Percentiles rank a stretch among this genome's conserved stretches.
Conservation (phyloP, 2,888 invertebrate genomes). For the Cryptus viduatorius region DNA sequence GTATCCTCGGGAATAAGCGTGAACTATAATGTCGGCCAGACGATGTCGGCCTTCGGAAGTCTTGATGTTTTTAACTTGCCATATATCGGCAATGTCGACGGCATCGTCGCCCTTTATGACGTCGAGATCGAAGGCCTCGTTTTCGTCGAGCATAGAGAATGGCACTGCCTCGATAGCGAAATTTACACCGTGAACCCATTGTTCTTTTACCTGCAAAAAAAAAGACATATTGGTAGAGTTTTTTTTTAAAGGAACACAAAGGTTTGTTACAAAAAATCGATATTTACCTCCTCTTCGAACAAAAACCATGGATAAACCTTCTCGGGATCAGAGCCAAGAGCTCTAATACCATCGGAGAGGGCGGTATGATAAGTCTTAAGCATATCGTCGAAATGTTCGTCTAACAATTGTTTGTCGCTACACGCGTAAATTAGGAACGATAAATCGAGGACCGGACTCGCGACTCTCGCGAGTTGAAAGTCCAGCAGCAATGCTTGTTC, state of each 20-base stretch:
- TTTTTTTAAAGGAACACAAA: background rate
- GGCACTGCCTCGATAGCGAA: constrained; percentile 88
- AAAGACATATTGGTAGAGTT: background rate
- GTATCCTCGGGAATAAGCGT: constrained; percentile 87
- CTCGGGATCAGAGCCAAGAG: constrained; percentile 88
- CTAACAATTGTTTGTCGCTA: constrained; percentile 87
- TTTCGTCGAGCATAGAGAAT: constrained; percentile 86
- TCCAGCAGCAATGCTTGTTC: constrained; percentile 88
- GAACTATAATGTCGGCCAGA: constrained; percentile 88
- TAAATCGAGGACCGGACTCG: constrained; percentile 87
- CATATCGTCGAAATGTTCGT: constrained; percentile 87
- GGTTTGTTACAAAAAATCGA: background rate
- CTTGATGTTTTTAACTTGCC: constrained; percentile 88
- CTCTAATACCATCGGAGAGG: constrained; percentile 86
- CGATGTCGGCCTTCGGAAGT: constrained; percentile 87
- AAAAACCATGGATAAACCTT: constrained; percentile 86
- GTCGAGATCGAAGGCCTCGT: constrained; percentile 87
- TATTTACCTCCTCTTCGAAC: constrained; percentile 85
- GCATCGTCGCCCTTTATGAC: constrained; percentile 86
- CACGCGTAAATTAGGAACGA: constrained; percentile 88
- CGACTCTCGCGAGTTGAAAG: constrained; percentile 88
- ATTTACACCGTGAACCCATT: constrained; percentile 87
- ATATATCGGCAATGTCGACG: constrained; percentile 88
- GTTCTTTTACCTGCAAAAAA: constrained; percentile 84
- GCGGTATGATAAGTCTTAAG: constrained; percentile 88